Conservation (phyloP, 1,140 invertebrate genomes). For the Popillia japonica region DNA sequence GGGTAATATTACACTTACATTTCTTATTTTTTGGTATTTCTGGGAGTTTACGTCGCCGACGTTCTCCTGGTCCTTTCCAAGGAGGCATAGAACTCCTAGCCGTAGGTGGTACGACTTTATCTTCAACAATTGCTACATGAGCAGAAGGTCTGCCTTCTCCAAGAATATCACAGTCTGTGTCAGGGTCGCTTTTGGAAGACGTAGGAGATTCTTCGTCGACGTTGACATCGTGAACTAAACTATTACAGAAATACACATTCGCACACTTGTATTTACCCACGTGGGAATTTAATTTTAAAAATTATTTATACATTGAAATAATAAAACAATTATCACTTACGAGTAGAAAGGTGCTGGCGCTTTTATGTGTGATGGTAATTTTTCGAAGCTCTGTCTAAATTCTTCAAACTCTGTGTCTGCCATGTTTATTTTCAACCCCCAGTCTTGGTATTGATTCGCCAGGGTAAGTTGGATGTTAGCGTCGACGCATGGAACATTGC, state of each 20-base stretch:
- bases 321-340: constrained; percentile 63
- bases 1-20: constrained; percentile 66
- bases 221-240: constrained; percentile 80
- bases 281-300: constrained; percentile 1
- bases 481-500: constrained; percentile 44
- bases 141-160: constrained; percentile 44
- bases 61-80: constrained; percentile 63
- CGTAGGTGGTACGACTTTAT: constrained; percentile 49
- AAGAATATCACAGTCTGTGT: constrained; percentile 59
- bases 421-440: constrained; percentile 69
- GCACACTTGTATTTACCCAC: background rate
- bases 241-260: constrained; percentile 53
- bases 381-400: constrained; percentile 86
- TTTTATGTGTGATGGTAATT: constrained; percentile 77
- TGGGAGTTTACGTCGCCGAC: constrained; percentile 80
- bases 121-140: constrained; percentile 45
- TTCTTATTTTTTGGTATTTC: constrained; percentile 89
- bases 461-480: constrained; percentile 21
- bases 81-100: constrained; percentile 45
- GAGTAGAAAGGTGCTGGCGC: constrained; percentile 77
- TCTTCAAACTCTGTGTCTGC: constrained; percentile 92
- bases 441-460: constrained; percentile 50
- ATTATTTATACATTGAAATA: constrained; percentile 2
- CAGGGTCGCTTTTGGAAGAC: constrained; percentile 75
- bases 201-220: constrained; percentile 78